These are phyloP conservation scores for Columba livia DNA, from an alignment of 2,113 vertebrate genomes.

Conservation along the genomic window DNA sequence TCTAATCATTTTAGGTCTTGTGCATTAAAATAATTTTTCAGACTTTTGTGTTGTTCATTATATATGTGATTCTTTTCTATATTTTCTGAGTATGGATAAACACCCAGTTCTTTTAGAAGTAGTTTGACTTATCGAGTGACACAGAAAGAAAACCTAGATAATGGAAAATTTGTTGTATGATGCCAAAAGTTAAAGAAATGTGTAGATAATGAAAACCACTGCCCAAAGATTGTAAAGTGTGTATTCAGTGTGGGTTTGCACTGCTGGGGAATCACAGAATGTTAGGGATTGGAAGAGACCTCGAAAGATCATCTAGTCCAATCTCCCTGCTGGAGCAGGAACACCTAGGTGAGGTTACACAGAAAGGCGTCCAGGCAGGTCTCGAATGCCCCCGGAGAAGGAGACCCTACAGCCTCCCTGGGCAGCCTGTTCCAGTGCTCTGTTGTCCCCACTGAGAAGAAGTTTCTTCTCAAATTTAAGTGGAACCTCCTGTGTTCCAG, in stretches of 20 bases:
- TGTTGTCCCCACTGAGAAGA: too few relatives aligned
- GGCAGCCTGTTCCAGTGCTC: too few relatives aligned
- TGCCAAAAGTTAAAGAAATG: constrained; percentile 22
- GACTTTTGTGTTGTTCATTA: not conserved
- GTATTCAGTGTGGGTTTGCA: not conserved
- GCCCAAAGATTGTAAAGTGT: not conserved
- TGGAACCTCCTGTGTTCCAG: too few relatives aligned
- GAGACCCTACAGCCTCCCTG: too few relatives aligned
- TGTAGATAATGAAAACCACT: constrained; percentile 26
- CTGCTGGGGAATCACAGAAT: not conserved
- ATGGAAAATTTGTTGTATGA: constrained; percentile 40
- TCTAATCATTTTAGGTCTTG: not conserved
- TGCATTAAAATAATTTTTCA: not conserved
- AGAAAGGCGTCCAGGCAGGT: too few relatives aligned
- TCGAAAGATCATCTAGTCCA: too few relatives aligned
- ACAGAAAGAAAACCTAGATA: constrained; percentile 34
- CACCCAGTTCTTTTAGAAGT: constrained; percentile 36
- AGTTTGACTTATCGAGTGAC: constrained; percentile 31
- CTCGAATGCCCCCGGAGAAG: too few relatives aligned
- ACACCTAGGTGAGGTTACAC: too few relatives aligned
- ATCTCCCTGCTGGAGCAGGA: too few relatives aligned
- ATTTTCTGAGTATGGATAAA: constrained; percentile 17
- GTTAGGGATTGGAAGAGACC: too few relatives aligned
- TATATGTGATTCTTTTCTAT: not conserved
- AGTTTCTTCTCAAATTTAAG: too few relatives aligned